Base-by-base conservation (phyloP, 2,888 invertebrate genomes). In the Rhynchonema sp. region DNA sequence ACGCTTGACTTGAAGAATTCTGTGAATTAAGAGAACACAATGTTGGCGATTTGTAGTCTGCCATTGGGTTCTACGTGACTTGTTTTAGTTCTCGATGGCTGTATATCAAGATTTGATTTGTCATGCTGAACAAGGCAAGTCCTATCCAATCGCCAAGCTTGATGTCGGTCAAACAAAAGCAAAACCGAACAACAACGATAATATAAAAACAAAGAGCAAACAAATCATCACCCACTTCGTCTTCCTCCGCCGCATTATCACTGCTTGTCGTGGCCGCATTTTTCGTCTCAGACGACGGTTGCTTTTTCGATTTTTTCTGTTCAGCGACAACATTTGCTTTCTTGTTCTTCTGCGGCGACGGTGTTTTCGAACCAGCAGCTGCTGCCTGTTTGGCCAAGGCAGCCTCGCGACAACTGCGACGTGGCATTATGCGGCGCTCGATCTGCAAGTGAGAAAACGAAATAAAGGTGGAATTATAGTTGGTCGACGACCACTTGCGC, bases 231-330 rank as follows among this genome's bases (percentile, higher is more conserved):
- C 73, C 55, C n/a, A 57, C 58, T 52, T 66, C 63, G 29, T 58
- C 56, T 49, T 52, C 64, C 46, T 62, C 66, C 28, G 62, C 38
- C 30, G 55, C 38, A 22, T 52, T 25, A 53, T 55, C 56, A 22
- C 28, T 30, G 26, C n/a, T 25, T 67, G 78, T 69, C 61, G 74
- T 78, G 17, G 74, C 69, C 63, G 77, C 77, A 64, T 80, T 65
- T 30, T 61, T 63, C 46, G 52, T 53, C 38, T 58, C 22, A 9
- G 63, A 63, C 13, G n/a, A n/a, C n/a, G 61, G 52, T 57, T 66
- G 75, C 72, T 63, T 75, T 74, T 65, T 77, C 75, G 65, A 77
- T 74, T 60, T 75, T 59, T 68, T 66, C 72, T 63, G 9, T 9
- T 20, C 38, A 20, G 38, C 38, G 38, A 20, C 13, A 9, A 20